Base-by-base conservation (phyloP, 2,888 invertebrate species). In the Leucoptera coffeella region DNA sequence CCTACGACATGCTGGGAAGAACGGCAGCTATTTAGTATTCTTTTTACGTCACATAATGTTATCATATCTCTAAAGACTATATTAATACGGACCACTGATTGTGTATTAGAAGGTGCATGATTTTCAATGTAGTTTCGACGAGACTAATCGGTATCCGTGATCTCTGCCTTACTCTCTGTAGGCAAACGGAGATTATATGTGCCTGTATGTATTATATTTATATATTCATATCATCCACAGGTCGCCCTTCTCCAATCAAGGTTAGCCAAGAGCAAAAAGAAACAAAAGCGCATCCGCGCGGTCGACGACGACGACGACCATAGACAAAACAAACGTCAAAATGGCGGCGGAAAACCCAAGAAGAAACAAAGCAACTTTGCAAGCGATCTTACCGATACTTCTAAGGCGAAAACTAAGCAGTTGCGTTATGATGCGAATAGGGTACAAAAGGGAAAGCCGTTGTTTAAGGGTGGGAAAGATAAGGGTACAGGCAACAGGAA, bases 201-300 rank as follows among this genome's bases (percentile, higher is more conserved):
- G n/a, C n/a, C n/a, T n/a, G n/a, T n/a, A n/a, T n/a, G n/a, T n/a
- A n/a, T n/a, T n/a, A n/a, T n/a, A n/a, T n/a, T n/a, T n/a, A n/a
- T n/a, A n/a, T n/a, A n/a, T n/a, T n/a, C n/a, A n/a, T n/a, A n/a
- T n/a, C n/a, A n/a, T n/a, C n/a, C 67, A 38, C 75, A 84, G 56
- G 81, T 88, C 5, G 86, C 87, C 0, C 73, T 87, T 3, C 79
- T 85, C 28, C 88, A 92, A 45, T 90, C 89, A 0, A 78, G 90
- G 45, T 57, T 84, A 43, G 80, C 85, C 0, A 96, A 96, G 56
- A 75, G 80, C 28, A 82, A 81, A 29, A 77, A 76, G 38, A 82
- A 81, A 33, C 75, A 77, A 35, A 75, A 82, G 28, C 81, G 82
- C 38, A 76, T 87, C 29, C 75, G 75, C 30, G 57, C 80, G 0